Evolutionary conservation across 2,888 invertebrate species (phyloP).

Genomic region (Physocephala rufipes): DNA sequence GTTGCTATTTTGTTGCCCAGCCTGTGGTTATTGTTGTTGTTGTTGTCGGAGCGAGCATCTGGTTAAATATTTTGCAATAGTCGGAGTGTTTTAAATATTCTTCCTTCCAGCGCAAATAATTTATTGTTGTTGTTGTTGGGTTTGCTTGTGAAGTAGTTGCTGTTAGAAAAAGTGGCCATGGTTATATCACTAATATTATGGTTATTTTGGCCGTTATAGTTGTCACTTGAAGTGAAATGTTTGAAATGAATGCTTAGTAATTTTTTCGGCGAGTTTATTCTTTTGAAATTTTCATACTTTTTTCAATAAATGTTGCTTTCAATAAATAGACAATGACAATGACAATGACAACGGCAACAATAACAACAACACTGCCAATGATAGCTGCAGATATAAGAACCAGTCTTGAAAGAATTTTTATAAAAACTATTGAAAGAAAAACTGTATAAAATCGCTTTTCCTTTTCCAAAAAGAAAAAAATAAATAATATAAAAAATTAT

Average conservation of each 20-base stretch:
- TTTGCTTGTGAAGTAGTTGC: neutral
- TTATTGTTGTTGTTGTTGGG: neutral
- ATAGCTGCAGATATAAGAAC: no score
- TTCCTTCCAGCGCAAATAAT: neutral
- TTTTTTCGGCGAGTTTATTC: neutral
- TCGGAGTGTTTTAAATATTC: neutral
- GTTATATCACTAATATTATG: neutral
- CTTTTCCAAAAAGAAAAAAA: no score
- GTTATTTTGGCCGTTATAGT: neutral
- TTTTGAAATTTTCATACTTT: no score
- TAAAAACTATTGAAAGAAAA: no score
- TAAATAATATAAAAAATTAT: no score
- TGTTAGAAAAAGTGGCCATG: no score
- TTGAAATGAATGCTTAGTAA: neutral
- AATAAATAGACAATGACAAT: no score
- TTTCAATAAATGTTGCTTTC: no score
- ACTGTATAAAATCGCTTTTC: no score
- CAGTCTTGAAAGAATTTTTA: no score
- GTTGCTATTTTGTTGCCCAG: constrained; percentile 1
- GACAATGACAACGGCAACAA: no score
- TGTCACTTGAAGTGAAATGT: neutral
- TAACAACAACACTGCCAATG: no score
- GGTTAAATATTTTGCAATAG: constrained; percentile 10
- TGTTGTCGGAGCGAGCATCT: constrained; percentile 5
- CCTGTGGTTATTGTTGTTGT: neutral